Percentiles rank a stretch among this genome's conserved stretches.
Evolutionary conservation across 2,797 vertebrate species (phyloP).

Genomic region (Poecile montanus): DNA sequence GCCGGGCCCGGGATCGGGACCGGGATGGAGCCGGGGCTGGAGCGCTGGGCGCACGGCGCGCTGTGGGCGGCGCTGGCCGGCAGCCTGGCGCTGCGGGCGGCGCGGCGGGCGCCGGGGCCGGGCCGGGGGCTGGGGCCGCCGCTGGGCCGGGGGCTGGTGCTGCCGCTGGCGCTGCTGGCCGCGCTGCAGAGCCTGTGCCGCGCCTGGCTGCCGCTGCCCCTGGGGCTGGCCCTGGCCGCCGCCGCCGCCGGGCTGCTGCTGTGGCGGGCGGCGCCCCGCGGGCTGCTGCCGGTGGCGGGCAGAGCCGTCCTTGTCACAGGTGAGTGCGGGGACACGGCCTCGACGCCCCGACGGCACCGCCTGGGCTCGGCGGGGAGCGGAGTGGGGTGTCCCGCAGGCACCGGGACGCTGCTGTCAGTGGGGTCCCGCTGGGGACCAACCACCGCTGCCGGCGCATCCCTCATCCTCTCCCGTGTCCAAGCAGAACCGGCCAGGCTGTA

Average conservation of each 20-base stretch:
- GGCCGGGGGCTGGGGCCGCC: background rate
- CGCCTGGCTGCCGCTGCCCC: slow-evolving; percentile 32
- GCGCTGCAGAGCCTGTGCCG: slow-evolving; percentile 38
- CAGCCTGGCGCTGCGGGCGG: background rate
- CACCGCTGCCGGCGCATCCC: background rate
- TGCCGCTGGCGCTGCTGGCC: slow-evolving; percentile 11
- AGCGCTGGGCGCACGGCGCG: slow-evolving; percentile 47
- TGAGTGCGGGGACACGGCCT: slow-evolving; percentile 47
- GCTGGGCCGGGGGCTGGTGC: background rate
- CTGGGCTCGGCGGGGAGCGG: background rate
- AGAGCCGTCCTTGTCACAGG: slow-evolving; percentile 66
- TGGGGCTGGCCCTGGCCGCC: slow-evolving; percentile 23
- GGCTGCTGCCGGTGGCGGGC: slow-evolving; percentile 54
- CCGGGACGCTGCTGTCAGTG: background rate
- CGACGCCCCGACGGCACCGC: background rate
- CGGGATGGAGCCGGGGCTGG: slow-evolving; percentile 26
- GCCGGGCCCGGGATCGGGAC: background rate
- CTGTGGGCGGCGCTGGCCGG: slow-evolving; percentile 24
- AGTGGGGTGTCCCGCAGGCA: background rate
- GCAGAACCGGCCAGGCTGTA: background rate
- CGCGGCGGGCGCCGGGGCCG: background rate
- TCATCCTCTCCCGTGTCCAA: background rate
- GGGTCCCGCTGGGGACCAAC: background rate
- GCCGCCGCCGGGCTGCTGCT: slow-evolving; percentile 22
- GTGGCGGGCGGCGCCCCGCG: background rate